These are phyloP conservation scores for Girardia tigrina DNA, from an alignment of 2,888 invertebrate genomes.

Conservation along the genomic window DNA sequence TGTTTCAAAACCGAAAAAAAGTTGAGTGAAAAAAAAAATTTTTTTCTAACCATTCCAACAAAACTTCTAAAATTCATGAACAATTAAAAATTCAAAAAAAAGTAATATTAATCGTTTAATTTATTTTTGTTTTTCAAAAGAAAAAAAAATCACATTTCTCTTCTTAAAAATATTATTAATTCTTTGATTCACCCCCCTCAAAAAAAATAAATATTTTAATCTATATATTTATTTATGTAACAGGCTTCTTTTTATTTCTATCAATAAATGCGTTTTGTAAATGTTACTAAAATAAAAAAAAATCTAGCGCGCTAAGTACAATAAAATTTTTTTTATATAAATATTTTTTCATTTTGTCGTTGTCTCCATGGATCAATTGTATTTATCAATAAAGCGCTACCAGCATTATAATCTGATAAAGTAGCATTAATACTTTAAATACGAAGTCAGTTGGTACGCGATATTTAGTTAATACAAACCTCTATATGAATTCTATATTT, in stretches of 20 bases:
- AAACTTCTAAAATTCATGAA: no score
- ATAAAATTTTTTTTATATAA: conserved; percentile 16
- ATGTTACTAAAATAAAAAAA: not conserved
- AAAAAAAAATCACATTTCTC: no score
- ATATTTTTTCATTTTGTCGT: conserved; percentile 20
- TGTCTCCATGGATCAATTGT: conserved; percentile 23
- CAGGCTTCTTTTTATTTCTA: not conserved
- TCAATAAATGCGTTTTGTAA: not conserved
- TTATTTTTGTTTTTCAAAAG: no score
- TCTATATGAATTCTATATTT: conserved; percentile 21
- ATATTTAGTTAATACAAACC: conserved; percentile 20
- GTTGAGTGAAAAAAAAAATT: no score
- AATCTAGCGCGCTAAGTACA: not conserved
- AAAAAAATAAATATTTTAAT: no score
- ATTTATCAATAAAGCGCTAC: conserved; percentile 23
- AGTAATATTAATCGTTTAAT: no score
- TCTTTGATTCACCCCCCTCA: no score
- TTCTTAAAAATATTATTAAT: no score
- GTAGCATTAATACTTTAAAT: conserved; percentile 23
- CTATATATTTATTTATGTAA: no score
- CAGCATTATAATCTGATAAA: conserved; percentile 23
- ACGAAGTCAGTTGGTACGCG: conserved; percentile 23
- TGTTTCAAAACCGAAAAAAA: no score
- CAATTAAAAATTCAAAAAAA: no score
- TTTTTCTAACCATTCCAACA: no score